These are phyloP conservation scores for Blennius ocellaris DNA, from an alignment of 2,113 vertebrate genomes.

Conservation along the genomic window DNA sequence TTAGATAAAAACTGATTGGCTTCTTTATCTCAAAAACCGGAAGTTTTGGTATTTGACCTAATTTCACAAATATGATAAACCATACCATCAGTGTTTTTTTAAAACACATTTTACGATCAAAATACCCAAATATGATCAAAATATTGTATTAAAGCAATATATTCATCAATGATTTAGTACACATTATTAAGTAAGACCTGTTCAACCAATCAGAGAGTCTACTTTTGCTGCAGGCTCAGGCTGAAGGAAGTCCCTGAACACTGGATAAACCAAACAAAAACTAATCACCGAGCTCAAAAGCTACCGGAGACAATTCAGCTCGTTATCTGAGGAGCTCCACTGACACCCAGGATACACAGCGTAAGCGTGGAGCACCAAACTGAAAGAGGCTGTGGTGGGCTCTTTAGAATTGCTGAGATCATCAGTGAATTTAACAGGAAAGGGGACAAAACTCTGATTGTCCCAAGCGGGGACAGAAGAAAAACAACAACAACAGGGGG, in stretches of 20 bases:
- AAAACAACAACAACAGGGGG: not conserved
- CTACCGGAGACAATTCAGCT: constrained; percentile 28
- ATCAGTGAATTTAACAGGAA: constrained; percentile 8
- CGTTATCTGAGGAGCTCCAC: constrained; percentile 43
- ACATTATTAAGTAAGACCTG: constrained; percentile 3
- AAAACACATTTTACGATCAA: not conserved
- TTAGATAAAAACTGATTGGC: not conserved
- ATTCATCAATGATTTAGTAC: not conserved
- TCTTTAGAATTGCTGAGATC: constrained; percentile 1
- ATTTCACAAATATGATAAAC: constrained; percentile 1
- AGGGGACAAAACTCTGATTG: constrained; percentile 30
- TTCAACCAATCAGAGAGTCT: constrained; percentile 38
- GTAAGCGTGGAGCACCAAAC: constrained; percentile 26
- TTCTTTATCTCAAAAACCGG: not conserved
- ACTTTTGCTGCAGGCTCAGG: constrained; percentile 47
- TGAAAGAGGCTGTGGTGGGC: constrained; percentile 20
- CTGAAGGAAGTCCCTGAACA: constrained; percentile 48
- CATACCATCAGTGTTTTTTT: not conserved
- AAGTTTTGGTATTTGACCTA: constrained; percentile 1
- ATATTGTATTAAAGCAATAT: not conserved
- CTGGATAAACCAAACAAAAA: constrained; percentile 52
- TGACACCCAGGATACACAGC: constrained; percentile 18
- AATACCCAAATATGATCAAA: not conserved
- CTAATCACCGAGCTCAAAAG: constrained; percentile 29
- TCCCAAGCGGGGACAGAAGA: not conserved